These are phyloP conservation scores for Heterotilapia buettikoferi DNA, from an alignment of 2,113 vertebrate genomes.

Conservation along the genomic window DNA sequence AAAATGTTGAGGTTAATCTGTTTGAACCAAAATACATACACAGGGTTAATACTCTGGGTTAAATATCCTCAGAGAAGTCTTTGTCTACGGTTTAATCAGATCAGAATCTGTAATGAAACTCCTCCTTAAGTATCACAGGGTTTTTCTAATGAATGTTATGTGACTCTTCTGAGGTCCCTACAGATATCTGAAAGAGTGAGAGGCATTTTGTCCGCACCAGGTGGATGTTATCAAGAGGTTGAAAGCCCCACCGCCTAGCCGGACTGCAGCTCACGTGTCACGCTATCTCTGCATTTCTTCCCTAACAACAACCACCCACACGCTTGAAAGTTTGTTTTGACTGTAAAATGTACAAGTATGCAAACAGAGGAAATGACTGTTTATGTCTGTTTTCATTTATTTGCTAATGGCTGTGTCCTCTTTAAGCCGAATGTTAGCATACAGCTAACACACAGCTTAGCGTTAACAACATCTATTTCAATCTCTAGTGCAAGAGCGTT, in stretches of 20 bases:
- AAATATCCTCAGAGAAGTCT: not conserved
- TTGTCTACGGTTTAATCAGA: not conserved
- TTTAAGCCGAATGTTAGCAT: not conserved
- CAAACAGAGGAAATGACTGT: not conserved
- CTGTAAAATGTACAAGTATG: not conserved
- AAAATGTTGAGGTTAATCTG: not conserved
- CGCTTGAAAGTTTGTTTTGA: not conserved
- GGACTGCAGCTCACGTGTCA: not conserved
- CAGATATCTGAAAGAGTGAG: not conserved
- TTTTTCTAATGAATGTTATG: not conserved
- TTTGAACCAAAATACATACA: not conserved
- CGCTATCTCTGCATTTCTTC: not conserved
- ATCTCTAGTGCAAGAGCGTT: accelerated
- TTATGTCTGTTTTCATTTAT: not conserved
- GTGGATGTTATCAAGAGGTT: constrained; percentile 19
- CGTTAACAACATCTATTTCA: not conserved
- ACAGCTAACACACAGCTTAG: not conserved
- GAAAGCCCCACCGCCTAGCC: not conserved
- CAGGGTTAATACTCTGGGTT: not conserved
- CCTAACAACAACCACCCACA: not conserved
- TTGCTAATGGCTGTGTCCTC: not conserved
- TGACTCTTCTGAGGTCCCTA: not conserved
- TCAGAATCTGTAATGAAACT: not conserved
- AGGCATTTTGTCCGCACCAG: not conserved
- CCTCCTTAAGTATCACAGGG: not conserved